Conservation (phyloP, 2,113 vertebrate genomes). For the Triplophysa dalaica region DNA sequence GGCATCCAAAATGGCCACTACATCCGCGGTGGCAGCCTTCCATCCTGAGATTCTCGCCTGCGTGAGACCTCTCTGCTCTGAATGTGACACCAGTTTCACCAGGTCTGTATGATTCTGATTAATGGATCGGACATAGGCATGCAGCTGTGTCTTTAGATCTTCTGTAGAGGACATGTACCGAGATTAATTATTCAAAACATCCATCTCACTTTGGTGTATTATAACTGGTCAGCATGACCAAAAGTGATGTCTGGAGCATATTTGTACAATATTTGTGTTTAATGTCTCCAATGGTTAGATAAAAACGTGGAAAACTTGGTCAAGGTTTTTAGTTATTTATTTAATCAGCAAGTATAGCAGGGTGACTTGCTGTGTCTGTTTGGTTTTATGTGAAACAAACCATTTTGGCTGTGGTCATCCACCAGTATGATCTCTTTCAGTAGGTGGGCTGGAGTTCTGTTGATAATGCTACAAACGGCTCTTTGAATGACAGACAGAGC, state of each 20-base stretch:
- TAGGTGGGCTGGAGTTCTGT: conserved; percentile 69
- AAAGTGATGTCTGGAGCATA: no score
- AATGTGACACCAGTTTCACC: conserved; percentile 67
- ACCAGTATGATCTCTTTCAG: conserved; percentile 80
- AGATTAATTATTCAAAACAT: not conserved
- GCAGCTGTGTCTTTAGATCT: conserved; percentile 63
- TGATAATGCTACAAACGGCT: conserved; percentile 74
- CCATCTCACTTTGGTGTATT: no score
- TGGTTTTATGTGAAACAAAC: conserved; percentile 54
- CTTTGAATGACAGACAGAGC: conserved; percentile 76
- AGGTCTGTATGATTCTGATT: conserved; percentile 57
- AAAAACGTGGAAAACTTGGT: no score
- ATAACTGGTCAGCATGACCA: no score
- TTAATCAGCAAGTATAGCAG: no score
- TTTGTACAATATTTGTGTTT: no score
- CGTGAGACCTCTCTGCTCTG: conserved; percentile 71
- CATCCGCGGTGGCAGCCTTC: conserved; percentile 69
- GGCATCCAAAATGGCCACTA: conserved; percentile 79
- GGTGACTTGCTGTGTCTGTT: not conserved
- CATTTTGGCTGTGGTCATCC: conserved; percentile 77
- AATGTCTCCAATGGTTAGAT: no score
- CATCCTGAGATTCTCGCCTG: conserved; percentile 73
- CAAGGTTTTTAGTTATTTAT: no score
- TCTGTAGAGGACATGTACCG: conserved; percentile 51
- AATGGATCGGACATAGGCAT: conserved; percentile 60